These are phyloP conservation scores for Stercorarius parasiticus DNA, from an alignment of 2,113 vertebrate species.

Conservation along the genomic window DNA sequence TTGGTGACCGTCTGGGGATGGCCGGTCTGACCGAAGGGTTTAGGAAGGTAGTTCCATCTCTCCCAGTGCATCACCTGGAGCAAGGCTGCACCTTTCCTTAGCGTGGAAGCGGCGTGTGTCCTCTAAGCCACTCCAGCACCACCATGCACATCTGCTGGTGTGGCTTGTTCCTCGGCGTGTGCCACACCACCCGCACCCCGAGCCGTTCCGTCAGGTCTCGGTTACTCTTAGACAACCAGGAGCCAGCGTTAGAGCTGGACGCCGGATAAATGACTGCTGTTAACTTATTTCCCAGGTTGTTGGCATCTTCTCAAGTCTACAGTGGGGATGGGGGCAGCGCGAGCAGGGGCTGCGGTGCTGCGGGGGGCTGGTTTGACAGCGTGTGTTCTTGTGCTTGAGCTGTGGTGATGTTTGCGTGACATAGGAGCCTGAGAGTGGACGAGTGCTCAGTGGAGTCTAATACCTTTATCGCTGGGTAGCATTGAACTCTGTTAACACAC, in stretches of 20 bases:
- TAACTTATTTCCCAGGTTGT: background rate
- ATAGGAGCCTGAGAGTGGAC: background rate
- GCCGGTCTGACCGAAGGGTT: background rate
- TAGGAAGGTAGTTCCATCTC: background rate
- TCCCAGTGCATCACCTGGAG: background rate
- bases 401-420: background rate
- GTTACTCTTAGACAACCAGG: background rate
- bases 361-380: background rate
- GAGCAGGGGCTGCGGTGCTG: background rate
- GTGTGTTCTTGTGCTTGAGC: background rate
- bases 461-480: background rate
- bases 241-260: background rate
- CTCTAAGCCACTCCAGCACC: background rate
- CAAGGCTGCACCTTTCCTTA: background rate
- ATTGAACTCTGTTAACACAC: constrained; percentile 34
- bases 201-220: background rate
- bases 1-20: background rate
- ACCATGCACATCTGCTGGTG: background rate
- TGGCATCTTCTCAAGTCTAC: background rate
- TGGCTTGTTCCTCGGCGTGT: accelerated
- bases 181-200: accelerated
- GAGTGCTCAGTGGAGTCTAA: background rate
- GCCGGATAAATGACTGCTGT: background rate
- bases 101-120: accelerated
- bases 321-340: background rate